Conservation (phyloP, 2,113 vertebrate species). For the Salvelinus fontinalis region DNA sequence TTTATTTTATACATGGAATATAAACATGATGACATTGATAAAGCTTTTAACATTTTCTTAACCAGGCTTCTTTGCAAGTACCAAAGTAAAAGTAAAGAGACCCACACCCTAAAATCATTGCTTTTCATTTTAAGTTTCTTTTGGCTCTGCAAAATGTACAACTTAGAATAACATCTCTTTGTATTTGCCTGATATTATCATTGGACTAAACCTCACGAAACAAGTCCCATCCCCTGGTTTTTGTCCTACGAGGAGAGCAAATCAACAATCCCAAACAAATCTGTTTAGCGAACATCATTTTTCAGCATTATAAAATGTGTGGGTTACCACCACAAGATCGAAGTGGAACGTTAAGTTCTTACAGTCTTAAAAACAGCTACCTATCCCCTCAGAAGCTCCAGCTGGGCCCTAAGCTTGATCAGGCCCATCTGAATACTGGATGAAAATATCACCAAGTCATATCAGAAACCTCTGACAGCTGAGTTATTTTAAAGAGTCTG, state of each 20-base stretch:
- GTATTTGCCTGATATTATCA: not conserved
- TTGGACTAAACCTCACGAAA: not conserved
- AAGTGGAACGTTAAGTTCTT: constrained; percentile 51
- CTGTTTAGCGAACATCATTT: not conserved
- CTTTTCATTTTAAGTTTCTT: not conserved
- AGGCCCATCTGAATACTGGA: not conserved
- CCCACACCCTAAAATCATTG: constrained; percentile 7
- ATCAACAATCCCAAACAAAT: not conserved
- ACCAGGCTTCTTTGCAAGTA: constrained; percentile 52
- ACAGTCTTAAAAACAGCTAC: constrained; percentile 23
- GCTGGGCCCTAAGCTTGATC: not conserved
- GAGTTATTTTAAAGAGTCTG: no score
- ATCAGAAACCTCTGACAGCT: no score
- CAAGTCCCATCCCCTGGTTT: not conserved
- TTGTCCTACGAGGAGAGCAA: not conserved
- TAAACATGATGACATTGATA: constrained; percentile 56
- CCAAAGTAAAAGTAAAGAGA: constrained; percentile 28
- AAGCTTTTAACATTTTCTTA: constrained; percentile 53
- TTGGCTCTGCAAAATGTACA: constrained; percentile 1
- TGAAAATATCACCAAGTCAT: not conserved
- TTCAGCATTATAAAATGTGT: constrained; percentile 12
- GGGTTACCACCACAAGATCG: constrained; percentile 20
- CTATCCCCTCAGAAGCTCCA: not conserved
- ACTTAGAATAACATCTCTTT: not conserved
- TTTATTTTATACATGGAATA: constrained; percentile 56